Conservation (phyloP, 2,113 vertebrate species). For the Sceloporus tristichus region DNA sequence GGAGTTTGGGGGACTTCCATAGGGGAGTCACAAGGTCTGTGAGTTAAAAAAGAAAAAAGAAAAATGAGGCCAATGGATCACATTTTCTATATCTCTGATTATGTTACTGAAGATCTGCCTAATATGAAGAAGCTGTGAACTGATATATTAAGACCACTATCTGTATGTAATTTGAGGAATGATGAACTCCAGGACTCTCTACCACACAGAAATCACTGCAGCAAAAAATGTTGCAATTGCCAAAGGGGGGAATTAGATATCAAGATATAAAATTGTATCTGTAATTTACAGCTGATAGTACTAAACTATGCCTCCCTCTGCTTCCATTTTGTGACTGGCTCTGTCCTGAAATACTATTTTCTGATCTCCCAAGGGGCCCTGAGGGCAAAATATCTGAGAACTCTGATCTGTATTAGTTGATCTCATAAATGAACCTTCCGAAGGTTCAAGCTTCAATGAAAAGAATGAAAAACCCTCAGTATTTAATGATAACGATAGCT, state of each 20-base stretch:
- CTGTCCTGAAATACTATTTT: not conserved
- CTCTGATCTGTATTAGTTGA: not conserved
- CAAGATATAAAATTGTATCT: not conserved
- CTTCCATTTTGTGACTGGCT: too few species aligned
- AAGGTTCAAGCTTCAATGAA: conserved; percentile 15
- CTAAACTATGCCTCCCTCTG: not conserved
- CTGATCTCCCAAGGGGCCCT: not conserved
- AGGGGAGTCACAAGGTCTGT: too few species aligned
- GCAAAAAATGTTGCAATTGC: not conserved
- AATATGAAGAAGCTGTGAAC: too few species aligned
- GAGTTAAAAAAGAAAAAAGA: too few species aligned
- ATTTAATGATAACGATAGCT: conserved; percentile 48
- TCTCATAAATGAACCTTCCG: not conserved
- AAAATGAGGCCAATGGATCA: too few species aligned
- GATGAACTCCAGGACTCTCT: not conserved
- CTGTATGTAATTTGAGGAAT: too few species aligned
- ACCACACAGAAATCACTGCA: not conserved
- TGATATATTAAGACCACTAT: too few species aligned
- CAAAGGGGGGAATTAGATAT: not conserved
- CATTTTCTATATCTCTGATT: too few species aligned
- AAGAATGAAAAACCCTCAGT: conserved; percentile 24
- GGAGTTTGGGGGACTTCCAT: too few species aligned
- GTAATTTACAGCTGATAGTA: not conserved
- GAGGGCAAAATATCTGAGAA: not conserved
- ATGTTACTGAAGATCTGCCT: too few species aligned